phyloP scores from a whole-genome alignment of 2,888 invertebrate genomes.

The Rhingia rostrata region DNA sequence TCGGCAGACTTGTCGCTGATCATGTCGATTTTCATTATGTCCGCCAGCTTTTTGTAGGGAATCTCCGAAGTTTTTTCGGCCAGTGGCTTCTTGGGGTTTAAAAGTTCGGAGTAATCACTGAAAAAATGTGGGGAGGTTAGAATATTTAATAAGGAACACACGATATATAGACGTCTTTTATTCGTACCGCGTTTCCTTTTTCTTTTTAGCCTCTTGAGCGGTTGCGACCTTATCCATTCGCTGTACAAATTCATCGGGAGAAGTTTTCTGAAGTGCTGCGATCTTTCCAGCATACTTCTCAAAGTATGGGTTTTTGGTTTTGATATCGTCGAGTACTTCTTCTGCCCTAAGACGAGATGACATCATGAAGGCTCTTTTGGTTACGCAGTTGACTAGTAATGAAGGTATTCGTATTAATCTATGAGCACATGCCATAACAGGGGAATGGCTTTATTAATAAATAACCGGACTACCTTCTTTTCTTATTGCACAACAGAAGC shows the following conservation, averaged over 20 bases:
- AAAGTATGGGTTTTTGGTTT: constrained; percentile 89
- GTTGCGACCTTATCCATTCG: constrained; percentile 84
- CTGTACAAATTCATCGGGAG: constrained; percentile 89
- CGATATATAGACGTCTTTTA: too few species aligned
- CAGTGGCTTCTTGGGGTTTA: constrained; percentile 86
- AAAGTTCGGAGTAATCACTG: constrained; percentile 86
- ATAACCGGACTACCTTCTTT: constrained; percentile 2
- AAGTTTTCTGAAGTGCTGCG: constrained; percentile 88
- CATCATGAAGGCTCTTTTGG: constrained; percentile 81
- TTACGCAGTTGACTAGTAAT: constrained; percentile 35
- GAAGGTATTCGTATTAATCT: constrained; percentile 53
- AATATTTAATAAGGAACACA: background rate
- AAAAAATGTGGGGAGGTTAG: constrained; percentile 17
- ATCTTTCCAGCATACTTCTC: constrained; percentile 92
- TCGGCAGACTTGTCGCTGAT: constrained; percentile 87
- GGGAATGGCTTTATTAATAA: constrained; percentile 15
- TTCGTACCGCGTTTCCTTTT: constrained; percentile 79
- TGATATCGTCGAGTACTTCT: constrained; percentile 84
- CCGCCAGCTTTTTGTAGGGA: constrained; percentile 85
- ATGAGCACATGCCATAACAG: constrained; percentile 76
- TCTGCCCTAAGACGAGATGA: constrained; percentile 82
- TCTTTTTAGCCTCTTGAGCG: constrained; percentile 79
- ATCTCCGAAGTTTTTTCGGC: constrained; percentile 78
- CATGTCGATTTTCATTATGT: constrained; percentile 91
- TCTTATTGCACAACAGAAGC: constrained; percentile 64